Evolutionary conservation across 2,888 invertebrate genomes (phyloP).

Genomic region (Acleris cristana): DNA sequence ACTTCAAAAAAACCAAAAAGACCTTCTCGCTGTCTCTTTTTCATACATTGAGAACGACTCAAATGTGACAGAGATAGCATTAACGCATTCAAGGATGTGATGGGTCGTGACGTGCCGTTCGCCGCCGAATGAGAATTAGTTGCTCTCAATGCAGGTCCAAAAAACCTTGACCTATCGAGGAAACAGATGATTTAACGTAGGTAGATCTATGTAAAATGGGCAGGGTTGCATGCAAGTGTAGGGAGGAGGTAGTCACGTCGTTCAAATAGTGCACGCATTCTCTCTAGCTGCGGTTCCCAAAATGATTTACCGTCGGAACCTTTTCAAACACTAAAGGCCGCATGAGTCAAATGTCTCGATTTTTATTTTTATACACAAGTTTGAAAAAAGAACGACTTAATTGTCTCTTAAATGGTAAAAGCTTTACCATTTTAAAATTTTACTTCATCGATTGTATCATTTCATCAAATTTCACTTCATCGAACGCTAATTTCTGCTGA

Average conservation of each 20-base stretch:
- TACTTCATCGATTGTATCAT: too few species aligned
- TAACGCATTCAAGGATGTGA: conserved; percentile 10
- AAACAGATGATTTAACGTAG: not conserved
- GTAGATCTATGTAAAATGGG: conserved; percentile 18
- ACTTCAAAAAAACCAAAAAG: too few species aligned
- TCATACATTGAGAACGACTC: not conserved
- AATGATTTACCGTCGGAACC: too few species aligned
- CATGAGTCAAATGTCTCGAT: too few species aligned
- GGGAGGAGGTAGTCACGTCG: conserved; percentile 32
- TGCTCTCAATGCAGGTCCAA: conserved; percentile 22
- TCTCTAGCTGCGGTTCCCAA: conserved; percentile 14
- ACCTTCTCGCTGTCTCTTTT: not conserved
- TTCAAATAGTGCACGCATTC: conserved; percentile 33
- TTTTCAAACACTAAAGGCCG: too few species aligned
- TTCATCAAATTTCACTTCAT: too few species aligned
- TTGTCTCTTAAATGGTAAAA: too few species aligned
- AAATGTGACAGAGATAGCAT: conserved; percentile 5
- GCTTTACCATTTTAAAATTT: too few species aligned
- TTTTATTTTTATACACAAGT: too few species aligned
- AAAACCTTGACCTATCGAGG: not conserved
- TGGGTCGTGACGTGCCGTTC: conserved; percentile 33
- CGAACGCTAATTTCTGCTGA: too few species aligned
- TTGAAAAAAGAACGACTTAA: too few species aligned
- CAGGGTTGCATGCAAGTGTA: conserved; percentile 14
- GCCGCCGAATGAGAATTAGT: conserved; percentile 31